Evolutionary conservation across 2,888 invertebrate species (phyloP).

Genomic region (Zele albiditarsus): DNA sequence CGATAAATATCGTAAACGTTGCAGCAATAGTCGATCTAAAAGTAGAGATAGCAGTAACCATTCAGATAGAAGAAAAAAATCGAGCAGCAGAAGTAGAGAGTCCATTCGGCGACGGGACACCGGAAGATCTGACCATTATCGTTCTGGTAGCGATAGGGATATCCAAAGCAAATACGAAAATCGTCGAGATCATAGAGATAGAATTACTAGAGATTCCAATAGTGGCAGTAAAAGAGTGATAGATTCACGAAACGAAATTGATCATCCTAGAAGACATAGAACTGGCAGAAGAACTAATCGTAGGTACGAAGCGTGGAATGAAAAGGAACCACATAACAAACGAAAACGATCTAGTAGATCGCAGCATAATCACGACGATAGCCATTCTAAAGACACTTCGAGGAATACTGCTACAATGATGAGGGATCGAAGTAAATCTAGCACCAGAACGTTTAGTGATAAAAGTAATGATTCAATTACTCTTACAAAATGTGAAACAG

Average conservation of each 20-base stretch:
- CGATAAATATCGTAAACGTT: slow-evolving; percentile 5
- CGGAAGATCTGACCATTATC: background rate
- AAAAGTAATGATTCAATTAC: background rate
- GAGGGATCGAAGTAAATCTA: background rate
- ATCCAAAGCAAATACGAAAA: background rate
- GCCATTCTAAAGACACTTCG: background rate
- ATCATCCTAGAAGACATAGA: background rate
- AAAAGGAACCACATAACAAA: slow-evolving; percentile 23
- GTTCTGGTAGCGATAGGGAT: background rate
- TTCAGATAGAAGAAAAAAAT: slow-evolving; percentile 7
- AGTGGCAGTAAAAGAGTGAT: background rate
- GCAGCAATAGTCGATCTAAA: slow-evolving; percentile 1
- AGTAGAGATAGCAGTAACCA: slow-evolving; percentile 24
- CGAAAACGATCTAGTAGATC: background rate
- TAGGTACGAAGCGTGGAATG: background rate
- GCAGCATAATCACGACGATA: background rate
- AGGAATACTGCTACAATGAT: background rate
- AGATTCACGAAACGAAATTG: background rate
- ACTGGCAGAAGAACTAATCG: background rate
- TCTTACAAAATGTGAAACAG: background rate
- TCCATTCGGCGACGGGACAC: background rate
- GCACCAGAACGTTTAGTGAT: background rate
- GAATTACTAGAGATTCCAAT: no score
- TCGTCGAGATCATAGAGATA: background rate
- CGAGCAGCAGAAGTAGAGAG: slow-evolving; percentile 14